Evolutionary conservation across 2,888 invertebrate species (phyloP).

Genomic region (Danaus chrysippus): DNA sequence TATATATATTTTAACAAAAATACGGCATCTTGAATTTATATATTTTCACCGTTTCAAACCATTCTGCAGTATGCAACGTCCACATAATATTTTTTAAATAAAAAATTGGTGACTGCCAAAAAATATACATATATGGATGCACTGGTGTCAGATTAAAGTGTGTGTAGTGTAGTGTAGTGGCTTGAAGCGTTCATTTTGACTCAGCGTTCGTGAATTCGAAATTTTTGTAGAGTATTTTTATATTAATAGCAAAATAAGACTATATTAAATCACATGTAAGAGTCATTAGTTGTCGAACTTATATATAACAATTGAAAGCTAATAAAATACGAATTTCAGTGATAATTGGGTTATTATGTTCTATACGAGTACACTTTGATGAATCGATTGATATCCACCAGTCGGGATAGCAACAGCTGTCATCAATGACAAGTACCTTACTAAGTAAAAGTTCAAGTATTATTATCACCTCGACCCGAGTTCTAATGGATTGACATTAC

Average conservation of each 20-base stretch:
- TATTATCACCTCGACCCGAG: neutral
- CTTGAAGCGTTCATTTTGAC: neutral
- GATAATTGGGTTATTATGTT: too few species aligned
- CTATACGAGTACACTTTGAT: neutral
- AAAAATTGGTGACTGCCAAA: neutral
- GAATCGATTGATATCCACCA: neutral
- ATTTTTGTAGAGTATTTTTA: neutral
- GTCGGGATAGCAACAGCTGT: neutral
- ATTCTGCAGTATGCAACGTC: neutral
- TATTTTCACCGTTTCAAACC: neutral
- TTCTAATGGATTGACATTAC: neutral
- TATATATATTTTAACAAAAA: neutral
- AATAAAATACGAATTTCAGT: too few species aligned
- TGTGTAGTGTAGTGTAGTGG: too few species aligned
- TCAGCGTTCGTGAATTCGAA: neutral
- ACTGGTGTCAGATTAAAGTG: neutral
- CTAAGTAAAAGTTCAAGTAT: neutral
- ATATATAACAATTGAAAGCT: too few species aligned
- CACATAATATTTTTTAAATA: conserved; percentile 3
- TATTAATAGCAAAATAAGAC: too few species aligned
- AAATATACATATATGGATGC: conserved; percentile 3
- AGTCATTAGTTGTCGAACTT: too few species aligned
- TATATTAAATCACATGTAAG: too few species aligned
- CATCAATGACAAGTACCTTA: neutral
- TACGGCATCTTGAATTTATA: neutral